phyloP scores from a whole-genome alignment of 1,140 invertebrate species.

The Achatina immaculata region DNA sequence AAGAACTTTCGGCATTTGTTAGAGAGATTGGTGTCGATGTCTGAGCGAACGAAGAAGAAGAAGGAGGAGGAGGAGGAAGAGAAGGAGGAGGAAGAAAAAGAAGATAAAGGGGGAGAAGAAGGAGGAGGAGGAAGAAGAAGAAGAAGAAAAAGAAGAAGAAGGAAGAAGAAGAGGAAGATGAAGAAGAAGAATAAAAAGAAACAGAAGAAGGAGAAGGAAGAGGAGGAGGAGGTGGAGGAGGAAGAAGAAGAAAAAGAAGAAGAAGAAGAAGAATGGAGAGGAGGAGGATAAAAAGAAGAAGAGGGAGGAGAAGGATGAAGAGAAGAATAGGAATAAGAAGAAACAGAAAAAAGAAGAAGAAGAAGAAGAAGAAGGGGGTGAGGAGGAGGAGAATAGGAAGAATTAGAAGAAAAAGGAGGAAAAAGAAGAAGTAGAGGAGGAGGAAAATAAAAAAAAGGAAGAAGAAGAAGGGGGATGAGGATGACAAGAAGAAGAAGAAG shows the following conservation, averaged over 20 bases:
- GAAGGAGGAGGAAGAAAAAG: too few relatives aligned
- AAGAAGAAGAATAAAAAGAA: not conserved
- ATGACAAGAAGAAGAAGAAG: too few relatives aligned
- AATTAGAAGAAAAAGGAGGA: not conserved
- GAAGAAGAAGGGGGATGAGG: not conserved
- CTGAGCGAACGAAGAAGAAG: not conserved
- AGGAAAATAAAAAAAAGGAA: not conserved
- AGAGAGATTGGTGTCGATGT: too few relatives aligned
- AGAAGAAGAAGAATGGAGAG: constrained; percentile 1
- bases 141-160: constrained; percentile 25
- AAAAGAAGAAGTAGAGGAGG: not conserved
- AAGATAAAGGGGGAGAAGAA: too few relatives aligned
- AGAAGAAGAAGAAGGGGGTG: not conserved
- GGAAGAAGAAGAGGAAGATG: not conserved
- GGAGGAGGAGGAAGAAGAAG: not conserved
- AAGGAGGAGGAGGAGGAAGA: constrained; percentile 17
- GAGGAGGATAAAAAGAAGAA: constrained; percentile 1
- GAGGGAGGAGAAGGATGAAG: constrained; percentile 9
- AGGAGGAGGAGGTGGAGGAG: not conserved
- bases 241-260: constrained; percentile 7
- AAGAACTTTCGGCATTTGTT: too few relatives aligned
- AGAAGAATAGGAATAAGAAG: not conserved
- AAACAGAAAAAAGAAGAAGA: not conserved
- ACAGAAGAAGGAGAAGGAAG: constrained; percentile 4
- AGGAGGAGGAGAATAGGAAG: not conserved